phyloP scores from a whole-genome alignment of 2,888 invertebrate genomes.

The Agyllia agylla region DNA sequence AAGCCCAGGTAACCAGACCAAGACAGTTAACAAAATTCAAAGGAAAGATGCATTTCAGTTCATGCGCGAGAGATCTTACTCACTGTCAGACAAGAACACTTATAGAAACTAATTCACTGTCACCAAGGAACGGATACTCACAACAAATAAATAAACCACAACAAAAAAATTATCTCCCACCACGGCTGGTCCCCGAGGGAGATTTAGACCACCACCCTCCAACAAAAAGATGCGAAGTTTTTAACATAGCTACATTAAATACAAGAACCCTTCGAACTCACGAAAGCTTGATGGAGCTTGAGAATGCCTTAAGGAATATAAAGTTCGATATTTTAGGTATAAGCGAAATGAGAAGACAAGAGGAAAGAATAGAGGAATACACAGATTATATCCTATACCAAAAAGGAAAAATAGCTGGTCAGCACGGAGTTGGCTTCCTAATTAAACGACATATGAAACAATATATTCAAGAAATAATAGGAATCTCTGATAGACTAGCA shows the following conservation, averaged over 20 bases:
- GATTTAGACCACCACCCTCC: too few species aligned
- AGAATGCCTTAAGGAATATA: slow-evolving; percentile 12
- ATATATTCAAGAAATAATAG: slow-evolving; percentile 38
- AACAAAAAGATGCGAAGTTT: too few species aligned
- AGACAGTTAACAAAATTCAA: too few species aligned
- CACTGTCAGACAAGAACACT: too few species aligned
- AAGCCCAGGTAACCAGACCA: too few species aligned
- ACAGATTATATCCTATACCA: slow-evolving; percentile 41
- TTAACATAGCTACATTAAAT: slow-evolving; percentile 28
- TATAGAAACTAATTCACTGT: too few species aligned
- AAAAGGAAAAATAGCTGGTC: slow-evolving; percentile 34
- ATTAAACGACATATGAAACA: slow-evolving; percentile 43
- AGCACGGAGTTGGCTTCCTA: slow-evolving; percentile 20
- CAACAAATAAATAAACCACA: too few species aligned
- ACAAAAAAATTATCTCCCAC: too few species aligned
- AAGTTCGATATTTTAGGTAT: slow-evolving; percentile 57
- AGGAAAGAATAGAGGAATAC: slow-evolving; percentile 45
- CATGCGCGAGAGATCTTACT: too few species aligned
- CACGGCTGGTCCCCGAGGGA: too few species aligned
- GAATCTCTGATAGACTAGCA: slow-evolving; percentile 63
- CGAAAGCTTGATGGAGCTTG: slow-evolving; percentile 45
- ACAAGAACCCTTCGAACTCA: slow-evolving; percentile 47
- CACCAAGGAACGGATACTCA: too few species aligned
- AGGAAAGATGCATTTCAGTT: too few species aligned
- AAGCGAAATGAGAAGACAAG: slow-evolving; percentile 53